A percentile compares a stretch with the other conserved stretches of the same genome.
These are phyloP conservation scores for Scolopax mira DNA, from an alignment of 2,113 vertebrate genomes.

Conservation along the genomic window DNA sequence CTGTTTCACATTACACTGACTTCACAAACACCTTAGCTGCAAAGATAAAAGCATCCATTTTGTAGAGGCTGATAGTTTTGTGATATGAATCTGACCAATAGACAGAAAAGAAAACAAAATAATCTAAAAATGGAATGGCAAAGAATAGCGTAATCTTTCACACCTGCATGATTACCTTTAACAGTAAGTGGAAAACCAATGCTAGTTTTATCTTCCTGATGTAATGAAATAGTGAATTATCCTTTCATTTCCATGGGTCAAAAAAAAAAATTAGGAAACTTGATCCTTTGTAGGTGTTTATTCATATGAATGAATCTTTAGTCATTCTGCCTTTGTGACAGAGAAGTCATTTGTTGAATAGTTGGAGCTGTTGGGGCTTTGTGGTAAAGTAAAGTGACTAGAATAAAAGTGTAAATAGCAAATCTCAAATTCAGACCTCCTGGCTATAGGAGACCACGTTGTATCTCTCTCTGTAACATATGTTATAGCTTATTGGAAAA, in stretches of 20 bases:
- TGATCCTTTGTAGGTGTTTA: neutral
- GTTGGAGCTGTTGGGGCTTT: neutral
- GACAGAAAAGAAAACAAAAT: neutral
- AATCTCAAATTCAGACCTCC: neutral
- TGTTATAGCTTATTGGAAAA: neutral
- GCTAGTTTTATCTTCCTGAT: neutral
- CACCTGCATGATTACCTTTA: neutral
- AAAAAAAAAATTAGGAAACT: neutral
- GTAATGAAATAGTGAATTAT: neutral
- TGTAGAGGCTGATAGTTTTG: neutral
- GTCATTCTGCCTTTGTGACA: neutral
- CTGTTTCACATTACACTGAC: neutral
- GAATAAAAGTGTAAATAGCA: neutral
- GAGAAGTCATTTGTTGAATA: neutral
- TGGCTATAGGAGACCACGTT: neutral
- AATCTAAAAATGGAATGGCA: neutral
- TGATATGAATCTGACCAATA: neutral
- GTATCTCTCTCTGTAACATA: neutral
- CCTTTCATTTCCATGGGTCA: neutral
- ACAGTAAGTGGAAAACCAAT: neutral
- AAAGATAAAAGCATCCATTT: neutral
- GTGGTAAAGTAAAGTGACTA: neutral
- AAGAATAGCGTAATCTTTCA: neutral
- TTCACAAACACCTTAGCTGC: neutral
- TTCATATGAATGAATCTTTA: neutral